These are phyloP conservation scores for Zophobas morio DNA, from an alignment of 1,140 invertebrate genomes.

Conservation along the genomic window DNA sequence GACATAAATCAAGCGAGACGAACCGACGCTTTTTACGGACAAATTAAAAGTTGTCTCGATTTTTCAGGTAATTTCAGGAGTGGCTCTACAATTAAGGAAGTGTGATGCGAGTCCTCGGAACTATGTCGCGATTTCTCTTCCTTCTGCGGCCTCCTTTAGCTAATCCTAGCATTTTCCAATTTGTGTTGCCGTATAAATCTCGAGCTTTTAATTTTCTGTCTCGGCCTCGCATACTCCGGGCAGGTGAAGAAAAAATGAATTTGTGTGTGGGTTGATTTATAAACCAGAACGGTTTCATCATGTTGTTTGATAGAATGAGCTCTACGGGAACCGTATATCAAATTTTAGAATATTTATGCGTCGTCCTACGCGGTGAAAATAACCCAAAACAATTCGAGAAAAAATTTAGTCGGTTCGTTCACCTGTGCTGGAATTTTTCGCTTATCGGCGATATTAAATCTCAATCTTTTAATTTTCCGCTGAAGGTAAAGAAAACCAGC, in stretches of 20 bases:
- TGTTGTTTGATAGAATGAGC: slow-evolving; percentile 21
- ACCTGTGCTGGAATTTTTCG: too few relatives aligned
- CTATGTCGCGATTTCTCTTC: background rate
- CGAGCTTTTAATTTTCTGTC: background rate
- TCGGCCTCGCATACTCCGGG: background rate
- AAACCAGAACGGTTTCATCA: slow-evolving; percentile 21
- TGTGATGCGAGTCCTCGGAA: background rate
- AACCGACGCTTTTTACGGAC: slow-evolving; percentile 16
- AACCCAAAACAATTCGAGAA: too few relatives aligned
- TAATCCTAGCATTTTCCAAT: slow-evolving; percentile 1
- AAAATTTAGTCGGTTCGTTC: too few relatives aligned
- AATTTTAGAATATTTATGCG: too few relatives aligned
- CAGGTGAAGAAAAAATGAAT: background rate
- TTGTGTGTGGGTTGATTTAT: slow-evolving; percentile 6
- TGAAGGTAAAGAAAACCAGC: background rate
- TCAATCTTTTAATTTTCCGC: background rate
- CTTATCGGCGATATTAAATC: background rate
- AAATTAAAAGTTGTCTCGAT: slow-evolving; percentile 30
- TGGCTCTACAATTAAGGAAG: slow-evolving; percentile 27
- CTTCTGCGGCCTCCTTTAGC: background rate
- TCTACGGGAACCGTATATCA: background rate
- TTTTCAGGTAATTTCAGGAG: slow-evolving; percentile 9
- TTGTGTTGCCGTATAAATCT: background rate
- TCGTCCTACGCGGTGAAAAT: too few relatives aligned
- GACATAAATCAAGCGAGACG: slow-evolving; percentile 11